These are phyloP conservation scores for Autographa gamma DNA, from an alignment of 2,888 invertebrate species.

Conservation along the genomic window DNA sequence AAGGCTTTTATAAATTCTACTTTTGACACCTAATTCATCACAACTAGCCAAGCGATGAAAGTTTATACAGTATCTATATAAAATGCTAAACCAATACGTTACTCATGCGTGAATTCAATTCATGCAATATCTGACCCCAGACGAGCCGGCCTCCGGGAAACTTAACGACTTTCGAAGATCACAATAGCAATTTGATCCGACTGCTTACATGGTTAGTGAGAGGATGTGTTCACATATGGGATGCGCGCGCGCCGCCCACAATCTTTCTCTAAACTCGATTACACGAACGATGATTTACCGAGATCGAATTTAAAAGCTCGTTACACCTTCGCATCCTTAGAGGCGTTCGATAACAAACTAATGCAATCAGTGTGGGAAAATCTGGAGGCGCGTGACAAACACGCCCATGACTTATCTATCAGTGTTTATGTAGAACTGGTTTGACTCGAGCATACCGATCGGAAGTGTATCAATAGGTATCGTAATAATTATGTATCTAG, in stretches of 20 bases:
- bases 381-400: constrained; percentile 61
- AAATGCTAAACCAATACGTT: constrained; percentile 45
- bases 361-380: constrained; percentile 68
- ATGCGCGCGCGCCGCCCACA: constrained; percentile 83
- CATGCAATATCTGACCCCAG: constrained; percentile 82
- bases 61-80: constrained; percentile 43
- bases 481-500: constrained; percentile 79
- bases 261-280: constrained; percentile 87
- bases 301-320: constrained; percentile 85
- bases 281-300: constrained; percentile 87
- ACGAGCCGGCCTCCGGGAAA: constrained; percentile 84
- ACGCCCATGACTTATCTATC: constrained; percentile 58
- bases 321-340: constrained; percentile 79
- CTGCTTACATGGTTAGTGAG: constrained; percentile 76
- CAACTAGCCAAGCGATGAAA: constrained; percentile 68
- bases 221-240: constrained; percentile 84
- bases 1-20: constrained; percentile 63
- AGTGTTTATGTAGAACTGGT: constrained; percentile 58
- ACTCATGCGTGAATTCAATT: constrained; percentile 67
- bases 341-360: constrained; percentile 64
- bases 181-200: constrained; percentile 69
- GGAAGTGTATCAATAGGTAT: constrained; percentile 61
- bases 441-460: constrained; percentile 61
- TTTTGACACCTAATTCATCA: constrained; percentile 71
- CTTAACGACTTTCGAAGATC: constrained; percentile 53